Evolutionary conservation across 1,140 invertebrate species (phyloP).

Genomic region (Galendromus occidentalis): DNA sequence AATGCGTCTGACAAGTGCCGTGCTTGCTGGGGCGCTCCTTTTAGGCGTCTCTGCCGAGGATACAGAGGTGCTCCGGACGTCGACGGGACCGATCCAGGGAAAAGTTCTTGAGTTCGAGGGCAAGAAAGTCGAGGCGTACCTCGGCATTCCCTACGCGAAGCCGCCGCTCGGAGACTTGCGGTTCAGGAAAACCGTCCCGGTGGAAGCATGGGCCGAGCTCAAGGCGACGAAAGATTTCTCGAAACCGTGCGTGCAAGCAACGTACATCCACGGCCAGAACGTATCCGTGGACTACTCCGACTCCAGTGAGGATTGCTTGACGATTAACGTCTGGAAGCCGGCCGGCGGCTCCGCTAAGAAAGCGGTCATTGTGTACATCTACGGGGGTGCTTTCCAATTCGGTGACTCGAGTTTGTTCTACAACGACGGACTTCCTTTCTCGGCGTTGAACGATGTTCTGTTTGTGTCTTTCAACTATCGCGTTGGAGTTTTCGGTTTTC

Average conservation of each 20-base stretch:
- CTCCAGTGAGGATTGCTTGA: not conserved
- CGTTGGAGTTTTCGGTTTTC: conserved; percentile 18
- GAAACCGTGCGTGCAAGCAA: conserved; percentile 43
- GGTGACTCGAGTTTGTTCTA: not conserved
- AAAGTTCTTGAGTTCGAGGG: conserved; percentile 6
- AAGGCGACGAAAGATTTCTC: conserved; percentile 49
- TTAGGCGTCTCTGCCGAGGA: conserved; percentile 15
- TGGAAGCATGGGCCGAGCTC: conserved; percentile 51
- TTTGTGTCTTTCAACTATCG: conserved; percentile 17
- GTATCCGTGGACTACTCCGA: not conserved
- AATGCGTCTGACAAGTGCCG: no score
- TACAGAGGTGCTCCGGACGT: conserved; percentile 25
- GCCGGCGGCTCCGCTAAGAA: not conserved
- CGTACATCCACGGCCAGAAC: conserved; percentile 12
- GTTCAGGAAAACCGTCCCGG: conserved; percentile 62
- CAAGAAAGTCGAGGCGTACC: not conserved
- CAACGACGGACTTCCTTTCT: conserved; percentile 6
- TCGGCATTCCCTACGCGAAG: conserved; percentile 70
- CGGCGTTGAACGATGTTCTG: conserved; percentile 11
- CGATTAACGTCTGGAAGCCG: conserved; percentile 6
- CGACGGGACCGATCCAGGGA: not conserved
- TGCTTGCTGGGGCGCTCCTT: no score
- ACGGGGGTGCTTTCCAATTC: not conserved
- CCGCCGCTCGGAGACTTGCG: conserved; percentile 62
- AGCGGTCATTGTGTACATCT: not conserved